Evolutionary conservation across 2,113 vertebrate genomes (phyloP), one percentile per base, ranked within the genome.

Genomic region (Ahaetulla prasina): DNA sequence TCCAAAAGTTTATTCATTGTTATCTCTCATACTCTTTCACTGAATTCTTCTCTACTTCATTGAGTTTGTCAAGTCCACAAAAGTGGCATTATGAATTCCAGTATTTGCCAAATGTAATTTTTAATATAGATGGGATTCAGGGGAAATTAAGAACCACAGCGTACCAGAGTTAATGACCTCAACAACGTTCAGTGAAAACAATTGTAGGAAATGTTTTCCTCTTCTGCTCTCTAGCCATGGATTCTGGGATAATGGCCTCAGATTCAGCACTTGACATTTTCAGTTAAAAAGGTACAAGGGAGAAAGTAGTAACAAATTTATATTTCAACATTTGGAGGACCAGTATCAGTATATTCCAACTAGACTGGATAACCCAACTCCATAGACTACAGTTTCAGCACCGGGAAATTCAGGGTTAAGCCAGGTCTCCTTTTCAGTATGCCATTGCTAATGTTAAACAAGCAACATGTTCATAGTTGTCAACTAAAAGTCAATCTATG

Each of bases 31-130:
- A 39, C 7, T 80, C 68, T 39, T 39, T 80, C 68, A 80, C 14
- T 8, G 68, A 39, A 80, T 80, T 80, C 6, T 80, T 68, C 63
- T 68, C 30, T 68, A 16, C 30, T 68, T 68, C n/a, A 68, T 18
- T 68, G 60, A 68, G n/a, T 80, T 80, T 39, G 7, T 80, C 68
- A 39, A 39, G 68, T 35, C 68, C 68, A 80, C 35, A 80, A 80
- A 80, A 39, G 8, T 80, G 68, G 35, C 35, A 68, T 68, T 86
- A 47, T 87, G 45, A 50, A 49, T 87, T 50, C 14, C 85, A 74
- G 11, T 52, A 54, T 11, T 90, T 39, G n/a, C 14, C 80, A 88
- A 84, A 94, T 94, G 91, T 95, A 53, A 35, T 89, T 93, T 92
- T 49, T 95, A 54, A n/a, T 92, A 35, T 52, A 22, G 53, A 47